These are phyloP conservation scores for Maniola hyperantus DNA, from an alignment of 2,888 invertebrate species.

Conservation along the genomic window DNA sequence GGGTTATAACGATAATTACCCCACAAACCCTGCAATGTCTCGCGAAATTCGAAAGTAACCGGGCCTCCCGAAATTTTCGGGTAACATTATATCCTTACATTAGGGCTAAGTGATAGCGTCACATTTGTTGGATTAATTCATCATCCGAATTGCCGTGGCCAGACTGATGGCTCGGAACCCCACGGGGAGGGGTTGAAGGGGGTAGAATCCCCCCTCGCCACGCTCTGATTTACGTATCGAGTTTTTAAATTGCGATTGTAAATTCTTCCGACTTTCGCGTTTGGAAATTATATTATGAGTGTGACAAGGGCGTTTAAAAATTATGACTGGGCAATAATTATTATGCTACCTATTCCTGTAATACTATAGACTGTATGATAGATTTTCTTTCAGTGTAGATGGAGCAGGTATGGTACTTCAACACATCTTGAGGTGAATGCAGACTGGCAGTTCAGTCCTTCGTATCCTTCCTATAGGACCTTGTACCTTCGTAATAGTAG, in stretches of 20 bases:
- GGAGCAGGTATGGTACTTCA: no score
- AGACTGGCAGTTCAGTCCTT: no score
- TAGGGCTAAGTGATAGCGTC: slow-evolving; percentile 83
- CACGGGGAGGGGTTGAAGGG: slow-evolving; percentile 38
- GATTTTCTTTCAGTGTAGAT: no score
- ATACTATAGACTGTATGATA: no score
- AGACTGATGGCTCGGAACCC: slow-evolving; percentile 80
- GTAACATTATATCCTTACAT: slow-evolving; percentile 82
- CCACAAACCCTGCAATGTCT: slow-evolving; percentile 16
- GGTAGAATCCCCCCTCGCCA: slow-evolving; percentile 50
- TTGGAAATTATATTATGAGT: slow-evolving; percentile 18
- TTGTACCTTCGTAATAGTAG: no score
- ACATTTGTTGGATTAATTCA: slow-evolving; percentile 83
- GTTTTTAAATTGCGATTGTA: slow-evolving; percentile 55
- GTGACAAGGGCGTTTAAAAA: neutral
- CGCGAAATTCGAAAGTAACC: slow-evolving; percentile 25
- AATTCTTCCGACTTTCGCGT: slow-evolving; percentile 23
- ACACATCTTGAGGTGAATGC: no score
- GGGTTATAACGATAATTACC: slow-evolving; percentile 15
- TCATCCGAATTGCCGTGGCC: slow-evolving; percentile 83
- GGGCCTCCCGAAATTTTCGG: slow-evolving; percentile 60
- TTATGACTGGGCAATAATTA: neutral
- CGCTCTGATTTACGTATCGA: slow-evolving; percentile 63
- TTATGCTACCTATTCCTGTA: neutral
- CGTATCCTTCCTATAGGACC: no score